These are phyloP conservation scores for Galaxias olidus DNA, from an alignment of 2,797 vertebrate species.

Conservation along the genomic window DNA sequence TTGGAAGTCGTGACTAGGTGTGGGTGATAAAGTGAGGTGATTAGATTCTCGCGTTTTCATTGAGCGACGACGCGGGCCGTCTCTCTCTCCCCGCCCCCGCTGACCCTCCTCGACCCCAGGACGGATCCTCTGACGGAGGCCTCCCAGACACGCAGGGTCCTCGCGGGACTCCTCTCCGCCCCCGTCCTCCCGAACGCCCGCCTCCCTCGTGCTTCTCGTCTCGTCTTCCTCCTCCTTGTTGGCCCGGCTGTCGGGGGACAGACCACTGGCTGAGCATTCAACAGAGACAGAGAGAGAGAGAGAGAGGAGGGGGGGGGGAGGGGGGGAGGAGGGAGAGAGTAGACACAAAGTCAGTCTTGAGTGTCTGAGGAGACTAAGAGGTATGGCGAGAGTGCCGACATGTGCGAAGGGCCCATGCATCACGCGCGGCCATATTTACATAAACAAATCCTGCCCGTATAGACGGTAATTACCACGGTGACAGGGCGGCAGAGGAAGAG, in stretches of 20 bases:
- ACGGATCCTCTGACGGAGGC: background rate
- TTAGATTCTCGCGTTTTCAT: slow-evolving; percentile 29
- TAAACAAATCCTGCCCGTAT: slow-evolving; percentile 65
- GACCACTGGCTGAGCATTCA: slow-evolving; percentile 21
- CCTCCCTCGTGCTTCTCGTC: background rate
- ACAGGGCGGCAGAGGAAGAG: slow-evolving; percentile 45
- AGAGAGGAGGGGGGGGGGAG: slow-evolving; percentile 9
- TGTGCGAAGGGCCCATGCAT: slow-evolving; percentile 56
- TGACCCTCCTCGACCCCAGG: background rate
- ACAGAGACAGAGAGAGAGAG: slow-evolving; percentile 10
- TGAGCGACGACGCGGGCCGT: background rate
- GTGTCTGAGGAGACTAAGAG: no score
- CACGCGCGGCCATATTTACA: slow-evolving; percentile 63
- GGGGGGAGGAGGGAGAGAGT: slow-evolving; percentile 9
- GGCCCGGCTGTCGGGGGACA: slow-evolving; percentile 32
- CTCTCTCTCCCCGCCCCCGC: background rate
- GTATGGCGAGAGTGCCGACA: slow-evolving; percentile 31
- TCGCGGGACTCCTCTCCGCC: slow-evolving; percentile 12
- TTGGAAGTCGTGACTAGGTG: slow-evolving; percentile 51
- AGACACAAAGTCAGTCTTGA: no score
- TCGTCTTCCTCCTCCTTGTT: slow-evolving; percentile 12
- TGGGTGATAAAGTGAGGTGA: slow-evolving; percentile 48
- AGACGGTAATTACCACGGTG: slow-evolving; percentile 64
- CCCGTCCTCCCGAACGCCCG: slow-evolving; percentile 11
- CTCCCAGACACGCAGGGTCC: slow-evolving; percentile 11